Conservation (phyloP, 2,113 vertebrate genomes). For the Sylvia atricapilla region DNA sequence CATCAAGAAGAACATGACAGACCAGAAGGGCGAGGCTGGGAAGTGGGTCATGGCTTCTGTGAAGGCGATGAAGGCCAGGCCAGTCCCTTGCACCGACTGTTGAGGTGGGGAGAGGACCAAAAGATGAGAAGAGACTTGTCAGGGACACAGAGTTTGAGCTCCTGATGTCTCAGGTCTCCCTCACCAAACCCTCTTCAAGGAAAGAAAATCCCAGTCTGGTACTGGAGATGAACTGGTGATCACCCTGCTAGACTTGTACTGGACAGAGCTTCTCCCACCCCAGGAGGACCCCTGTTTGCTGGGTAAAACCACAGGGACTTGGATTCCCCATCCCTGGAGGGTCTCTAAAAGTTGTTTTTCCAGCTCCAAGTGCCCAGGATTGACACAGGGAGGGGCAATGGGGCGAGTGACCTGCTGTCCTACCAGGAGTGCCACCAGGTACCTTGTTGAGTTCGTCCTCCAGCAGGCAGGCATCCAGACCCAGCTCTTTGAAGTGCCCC, state of each 20-base stretch:
- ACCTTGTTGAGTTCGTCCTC: conserved; percentile 97
- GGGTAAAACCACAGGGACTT: neutral
- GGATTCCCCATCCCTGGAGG: neutral
- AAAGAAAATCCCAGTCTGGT: neutral
- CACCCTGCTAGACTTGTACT: neutral
- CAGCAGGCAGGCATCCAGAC: conserved; percentile 86
- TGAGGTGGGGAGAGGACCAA: neutral
- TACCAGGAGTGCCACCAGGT: neutral
- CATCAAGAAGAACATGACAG: conserved; percentile 99
- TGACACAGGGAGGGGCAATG: neutral
- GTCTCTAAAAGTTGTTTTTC: neutral
- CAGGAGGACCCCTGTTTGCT: neutral
- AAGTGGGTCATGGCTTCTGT: conserved; percentile 99
- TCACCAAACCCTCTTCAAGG: neutral
- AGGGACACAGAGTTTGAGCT: neutral
- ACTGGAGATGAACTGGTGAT: neutral
- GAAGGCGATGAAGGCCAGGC: conserved; percentile 98
- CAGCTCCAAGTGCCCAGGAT: neutral
- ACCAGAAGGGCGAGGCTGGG: conserved; percentile 95
- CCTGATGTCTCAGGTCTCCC: neutral
- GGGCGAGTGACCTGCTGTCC: neutral
- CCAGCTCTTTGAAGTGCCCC: conserved; percentile 84
- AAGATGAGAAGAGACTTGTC: neutral
- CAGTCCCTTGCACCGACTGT: conserved; percentile 96
- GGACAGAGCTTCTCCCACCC: neutral